phyloP scores from a whole-genome alignment of 35 echinoderm and acorn worm species.

The Amphiura filiformis region DNA sequence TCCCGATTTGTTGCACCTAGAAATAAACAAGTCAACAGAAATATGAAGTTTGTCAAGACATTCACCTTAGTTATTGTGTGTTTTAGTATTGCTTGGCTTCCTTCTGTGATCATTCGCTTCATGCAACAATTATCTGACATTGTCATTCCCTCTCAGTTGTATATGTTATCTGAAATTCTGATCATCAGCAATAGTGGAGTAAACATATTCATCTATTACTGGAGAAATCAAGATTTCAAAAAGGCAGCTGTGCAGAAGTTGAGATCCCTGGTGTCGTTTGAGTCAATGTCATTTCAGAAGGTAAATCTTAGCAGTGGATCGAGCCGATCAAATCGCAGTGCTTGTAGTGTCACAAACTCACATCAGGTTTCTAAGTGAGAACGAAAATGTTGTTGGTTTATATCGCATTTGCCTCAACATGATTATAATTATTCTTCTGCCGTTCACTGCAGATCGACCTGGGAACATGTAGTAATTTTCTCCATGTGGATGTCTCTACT shows the following conservation, averaged over 20 bases:
- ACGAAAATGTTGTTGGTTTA: no score
- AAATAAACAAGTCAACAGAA: neutral
- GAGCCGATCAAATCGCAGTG: no score
- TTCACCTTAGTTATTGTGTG: slow-evolving; percentile 10
- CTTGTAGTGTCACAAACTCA: no score
- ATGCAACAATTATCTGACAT: neutral
- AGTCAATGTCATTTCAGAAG: neutral
- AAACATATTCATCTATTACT: slow-evolving; percentile 24
- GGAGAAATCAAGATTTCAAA: neutral
- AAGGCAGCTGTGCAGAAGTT: neutral
- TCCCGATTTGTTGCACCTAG: neutral
- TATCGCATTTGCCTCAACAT: no score
- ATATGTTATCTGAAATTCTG: neutral
- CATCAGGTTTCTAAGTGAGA: no score
- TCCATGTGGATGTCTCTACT: no score
- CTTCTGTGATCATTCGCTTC: neutral
- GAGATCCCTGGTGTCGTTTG: no score
- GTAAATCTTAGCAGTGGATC: no score
- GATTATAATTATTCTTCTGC: no score
- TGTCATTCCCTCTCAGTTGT: neutral
- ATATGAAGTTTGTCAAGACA: neutral
- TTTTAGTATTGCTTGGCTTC: neutral
- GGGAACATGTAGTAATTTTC: no score
- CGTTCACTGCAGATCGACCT: no score
- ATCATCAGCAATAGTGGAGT: neutral